phyloP scores from a whole-genome alignment of 2,888 invertebrate species.

The Lymantria monacha region DNA sequence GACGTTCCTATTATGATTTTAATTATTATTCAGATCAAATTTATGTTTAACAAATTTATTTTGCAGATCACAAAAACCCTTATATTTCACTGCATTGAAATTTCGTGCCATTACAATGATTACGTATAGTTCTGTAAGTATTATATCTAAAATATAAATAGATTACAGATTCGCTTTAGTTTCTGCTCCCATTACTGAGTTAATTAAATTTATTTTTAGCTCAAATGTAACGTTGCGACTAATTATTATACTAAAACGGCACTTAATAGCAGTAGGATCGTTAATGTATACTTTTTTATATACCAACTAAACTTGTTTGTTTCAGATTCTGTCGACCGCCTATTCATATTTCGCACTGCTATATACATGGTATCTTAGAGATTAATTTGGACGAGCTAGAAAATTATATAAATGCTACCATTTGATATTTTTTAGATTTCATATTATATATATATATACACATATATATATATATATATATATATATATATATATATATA shows the following conservation, averaged over 20 bases:
- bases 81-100: conserved; percentile 66
- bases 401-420: neutral
- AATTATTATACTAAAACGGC: too few species aligned
- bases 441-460: too few species aligned
- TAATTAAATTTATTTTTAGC: too few species aligned
- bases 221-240: too few species aligned
- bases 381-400: conserved; percentile 18
- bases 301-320: conserved; percentile 7
- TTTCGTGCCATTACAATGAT: conserved; percentile 61
- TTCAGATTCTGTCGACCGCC: conserved; percentile 63
- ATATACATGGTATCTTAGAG: conserved; percentile 54
- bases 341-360: conserved; percentile 67
- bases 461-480: too few species aligned
- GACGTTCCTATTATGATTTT: too few species aligned
- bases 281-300: too few species aligned
- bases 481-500: too few species aligned
- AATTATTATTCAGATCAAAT: neutral
- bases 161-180: too few species aligned
- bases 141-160: too few species aligned
- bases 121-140: conserved; percentile 63
- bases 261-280: too few species aligned
- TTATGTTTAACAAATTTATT: conserved; percentile 3
- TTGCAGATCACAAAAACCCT: conserved; percentile 65
- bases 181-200: too few species aligned
- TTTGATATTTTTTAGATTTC: neutral